Conservation (phyloP, 2,888 invertebrate species). For the Venusia cambrica region DNA sequence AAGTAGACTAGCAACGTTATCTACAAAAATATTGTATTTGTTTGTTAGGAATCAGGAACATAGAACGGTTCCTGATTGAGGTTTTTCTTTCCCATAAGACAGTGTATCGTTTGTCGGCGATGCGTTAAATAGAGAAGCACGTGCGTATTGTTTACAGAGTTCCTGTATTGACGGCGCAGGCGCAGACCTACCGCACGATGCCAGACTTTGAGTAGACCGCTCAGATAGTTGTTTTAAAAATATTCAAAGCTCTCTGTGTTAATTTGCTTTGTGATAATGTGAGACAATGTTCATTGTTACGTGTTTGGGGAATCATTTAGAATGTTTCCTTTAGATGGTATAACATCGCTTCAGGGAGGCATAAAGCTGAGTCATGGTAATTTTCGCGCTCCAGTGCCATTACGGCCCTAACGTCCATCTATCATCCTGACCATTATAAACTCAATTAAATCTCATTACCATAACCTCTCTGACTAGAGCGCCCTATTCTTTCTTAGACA, state of each 20-base stretch:
- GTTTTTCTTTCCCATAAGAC: constrained; percentile 34
- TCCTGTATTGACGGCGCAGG: constrained; percentile 43
- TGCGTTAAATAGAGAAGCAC: constrained; percentile 44
- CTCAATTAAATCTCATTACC: constrained; percentile 80
- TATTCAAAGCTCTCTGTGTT: constrained; percentile 29
- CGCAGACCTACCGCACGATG: constrained; percentile 58
- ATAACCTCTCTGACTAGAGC: constrained; percentile 61
- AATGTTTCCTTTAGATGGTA: constrained; percentile 16
- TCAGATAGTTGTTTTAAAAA: constrained; percentile 33
- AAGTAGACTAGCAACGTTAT: constrained; percentile 6
- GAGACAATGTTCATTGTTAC: constrained; percentile 40
- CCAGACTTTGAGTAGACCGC: constrained; percentile 32
- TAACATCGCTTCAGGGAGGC: constrained; percentile 8
- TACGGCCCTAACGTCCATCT: constrained; percentile 47
- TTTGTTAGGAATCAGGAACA: constrained; percentile 17
- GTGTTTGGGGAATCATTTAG: constrained; percentile 33
- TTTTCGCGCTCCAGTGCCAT: constrained; percentile 58
- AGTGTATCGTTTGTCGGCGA: constrained; percentile 45
- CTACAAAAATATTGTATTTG: constrained; percentile 9
- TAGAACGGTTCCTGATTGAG: constrained; percentile 25
- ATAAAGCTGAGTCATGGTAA: constrained; percentile 55
- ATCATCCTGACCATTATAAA: constrained; percentile 75
- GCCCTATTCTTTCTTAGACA: constrained; percentile 60
- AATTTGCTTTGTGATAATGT: constrained; percentile 44
- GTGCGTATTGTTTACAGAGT: constrained; percentile 51